Evolutionary conservation across 2,888 invertebrate species (phyloP), one percentile per base, ranked within the genome.

Genomic region (Cephus pulcher): DNA sequence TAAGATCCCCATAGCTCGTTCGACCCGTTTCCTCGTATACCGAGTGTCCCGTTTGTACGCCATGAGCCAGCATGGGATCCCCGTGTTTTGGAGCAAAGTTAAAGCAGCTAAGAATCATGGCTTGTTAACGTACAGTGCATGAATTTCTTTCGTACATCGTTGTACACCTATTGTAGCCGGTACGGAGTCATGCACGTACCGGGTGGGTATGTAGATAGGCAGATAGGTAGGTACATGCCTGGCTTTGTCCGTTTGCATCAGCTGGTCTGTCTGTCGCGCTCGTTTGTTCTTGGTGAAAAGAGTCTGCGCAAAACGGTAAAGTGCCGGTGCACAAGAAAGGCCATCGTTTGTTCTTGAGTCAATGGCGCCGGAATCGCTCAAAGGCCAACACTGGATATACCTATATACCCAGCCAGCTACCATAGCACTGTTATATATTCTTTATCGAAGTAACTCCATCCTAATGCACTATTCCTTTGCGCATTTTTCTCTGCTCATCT

Each of bases 201-300:
- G 15, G 56, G 15, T 56, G 23, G 56, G 23, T 56, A 56, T 9
- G 56, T 56, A 56, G 56, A 6, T 40, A 40, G 40, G 6, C 12
- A 40, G 15, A 12, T 56, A 56, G 71, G 34, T 75, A 68, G 30
- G 74, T 70, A 70, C 35, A 40, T 56, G 82, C 79, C 80, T 56
- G 81, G 80, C 85, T 85, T 85, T 85, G 84, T 85, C 82, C 82
- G 80, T 80, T 81, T 80, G 83, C 83, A 80, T 85, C 84, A 86
- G 83, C 82, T 84, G 9, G 9, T 9, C 34, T 34, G 83, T 84
- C 85, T 80, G 79, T 56, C 56, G 56, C 56, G 23, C 56, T 79
- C 82, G 81, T 82, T 84, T 83, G 80, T 81, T 76, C 81, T 80
- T 56, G 75, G 84, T 84, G 82, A 78, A 80, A 70, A 75, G 75